Base-by-base conservation (phyloP, 1,140 invertebrate species). In the Pseudomyrmex sp. region DNA sequence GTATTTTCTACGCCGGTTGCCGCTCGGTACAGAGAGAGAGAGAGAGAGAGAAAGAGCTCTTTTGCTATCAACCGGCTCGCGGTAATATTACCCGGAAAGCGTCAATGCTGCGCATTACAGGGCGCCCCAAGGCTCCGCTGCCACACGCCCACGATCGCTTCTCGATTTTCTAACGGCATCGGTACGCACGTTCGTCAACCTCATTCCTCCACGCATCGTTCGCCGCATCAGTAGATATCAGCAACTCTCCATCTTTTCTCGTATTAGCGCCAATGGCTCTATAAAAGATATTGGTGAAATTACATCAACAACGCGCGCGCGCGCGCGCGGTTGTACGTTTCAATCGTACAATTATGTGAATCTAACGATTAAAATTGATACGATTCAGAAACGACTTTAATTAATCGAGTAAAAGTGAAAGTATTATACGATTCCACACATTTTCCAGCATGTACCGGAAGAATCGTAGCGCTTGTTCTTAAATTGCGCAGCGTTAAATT, bases 61-160 rank as follows among this genome's bases (percentile, higher is more conserved):
- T 75, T 87, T 82, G 85, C 85, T 85, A 91, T 90, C 87, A 86
- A 89, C 85, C 84, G 75, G 85, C 89, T 85, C 82, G 87, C 76
- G 59, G 85, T 79, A 89, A 91, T 91, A 91, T 90, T 92, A 92
- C 85, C 90, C 85, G 90, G 91, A 91, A 91, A 91, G 91, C 91
- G 84, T 88, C 82, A 85, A 91, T 83, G 88, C 82, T 84, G 86
- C 68, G 86, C 85, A 84, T 88, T 88, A 88, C 83, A 59, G 20
- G 72, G 48, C 58, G 85, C 87, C 75, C 69, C 65, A 62, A 85
- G 63, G 75, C 70, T 65, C 23, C 44, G 52, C 85, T 82, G 86
- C 88, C 86, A 75, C 86, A 90, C 91, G 88, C 91, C 90, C 85
- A 91, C 91, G 85, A 87, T 82, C 84, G 75, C 84, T 86, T 61